Evolutionary conservation across 2,888 invertebrate genomes (phyloP), one percentile per base, ranked within the genome.

Genomic region (Calliphora vomitoria): DNA sequence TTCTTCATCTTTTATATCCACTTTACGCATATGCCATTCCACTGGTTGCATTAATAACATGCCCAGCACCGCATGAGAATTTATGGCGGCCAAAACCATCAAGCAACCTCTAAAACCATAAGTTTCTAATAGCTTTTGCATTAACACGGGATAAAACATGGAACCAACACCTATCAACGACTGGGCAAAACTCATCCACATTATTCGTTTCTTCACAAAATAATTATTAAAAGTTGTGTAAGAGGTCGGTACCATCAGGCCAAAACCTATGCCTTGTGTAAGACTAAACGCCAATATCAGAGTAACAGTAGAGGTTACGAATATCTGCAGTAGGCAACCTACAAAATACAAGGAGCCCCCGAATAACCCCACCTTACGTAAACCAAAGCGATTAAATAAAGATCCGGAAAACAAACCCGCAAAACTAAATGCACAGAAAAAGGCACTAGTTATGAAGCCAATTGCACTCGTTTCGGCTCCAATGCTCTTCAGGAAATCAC

Each of bases 131-230:
- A 96, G 94, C 81, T 94, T 94, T 55, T 96, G 96, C 58, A 96
- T 95, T 3, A 95, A 91, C 81, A 95, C 94, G 0, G 97, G 97
- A 91, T 96, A 96, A 0, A 95, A 94, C 90, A 97, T 97, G 8
- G 95, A 95, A 0, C 96, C 96, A 60, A 96, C 91, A 10, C 96
- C 96, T 89, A 97, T 95, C 88, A 96, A 93, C 0, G 96, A 95
- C 92, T 97, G 97, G n/a, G 96, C 95, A 13, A 96, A 95, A 82
- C 96, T 96, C 96, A 97, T 97, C 94, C 97, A 96, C 76, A 96
- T 94, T 0, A 96, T 95, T 8, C 96, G 94, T 90, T 95, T 96
- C 90, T 95, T 95, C 0, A 96, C 95, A 90, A 97, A 97, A 90
- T 96, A 97, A 87, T 95, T 95, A 90, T 97, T 97, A 90, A 97